A percentile compares a stretch with the other conserved stretches of the same genome.
Evolutionary conservation across 2,797 vertebrate species (phyloP).

Genomic region (Oophaga sylvatica): DNA sequence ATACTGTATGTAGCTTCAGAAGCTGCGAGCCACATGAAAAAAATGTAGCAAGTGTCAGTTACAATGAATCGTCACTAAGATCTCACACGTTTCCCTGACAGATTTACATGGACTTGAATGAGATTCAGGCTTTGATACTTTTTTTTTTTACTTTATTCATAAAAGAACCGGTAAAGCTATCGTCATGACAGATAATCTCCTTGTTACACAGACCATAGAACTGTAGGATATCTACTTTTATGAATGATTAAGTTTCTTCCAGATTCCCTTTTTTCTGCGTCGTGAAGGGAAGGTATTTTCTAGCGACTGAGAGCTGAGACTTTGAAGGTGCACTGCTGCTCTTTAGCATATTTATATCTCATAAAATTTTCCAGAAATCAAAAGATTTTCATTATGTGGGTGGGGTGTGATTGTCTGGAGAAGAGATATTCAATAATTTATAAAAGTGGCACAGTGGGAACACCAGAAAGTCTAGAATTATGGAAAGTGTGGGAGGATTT

Average conservation of each 20-base stretch:
- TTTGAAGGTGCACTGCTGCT: constrained; percentile 25
- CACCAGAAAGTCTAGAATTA: constrained; percentile 24
- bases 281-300: constrained; percentile 40
- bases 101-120: constrained; percentile 51
- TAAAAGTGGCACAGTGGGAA: constrained; percentile 33
- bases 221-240: constrained; percentile 44
- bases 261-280: constrained; percentile 40
- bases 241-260: constrained; percentile 43
- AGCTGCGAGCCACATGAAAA: not conserved
- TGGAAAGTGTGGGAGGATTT: constrained; percentile 42
- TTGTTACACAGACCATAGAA: constrained; percentile 47
- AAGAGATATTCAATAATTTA: constrained; percentile 33
- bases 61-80: constrained; percentile 44
- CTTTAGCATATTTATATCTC: constrained; percentile 48
- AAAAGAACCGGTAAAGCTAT: constrained; percentile 39
- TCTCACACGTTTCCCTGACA: constrained; percentile 27
- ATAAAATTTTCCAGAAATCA: constrained; percentile 34
- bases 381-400: constrained; percentile 50
- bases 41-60: constrained; percentile 32
- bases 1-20: not conserved
- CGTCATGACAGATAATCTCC: constrained; percentile 49
- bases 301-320: constrained; percentile 14
- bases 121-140: constrained; percentile 44
- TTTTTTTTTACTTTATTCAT: constrained; percentile 46
- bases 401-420: constrained; percentile 34